Evolutionary conservation across 2,113 vertebrate species (phyloP).

Genomic region (Calypte anna): DNA sequence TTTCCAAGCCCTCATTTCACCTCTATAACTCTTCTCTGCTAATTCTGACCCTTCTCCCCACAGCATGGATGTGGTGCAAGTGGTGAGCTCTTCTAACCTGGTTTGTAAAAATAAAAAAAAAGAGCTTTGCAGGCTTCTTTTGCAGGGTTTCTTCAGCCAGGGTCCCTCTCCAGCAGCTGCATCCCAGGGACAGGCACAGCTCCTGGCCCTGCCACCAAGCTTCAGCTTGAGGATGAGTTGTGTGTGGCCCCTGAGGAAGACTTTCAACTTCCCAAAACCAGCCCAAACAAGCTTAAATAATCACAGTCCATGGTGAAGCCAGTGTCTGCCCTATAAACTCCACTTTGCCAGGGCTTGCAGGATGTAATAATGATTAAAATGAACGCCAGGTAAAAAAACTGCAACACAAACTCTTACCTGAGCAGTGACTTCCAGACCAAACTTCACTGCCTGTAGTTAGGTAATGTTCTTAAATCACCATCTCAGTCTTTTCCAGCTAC

Average conservation of each 20-base stretch:
- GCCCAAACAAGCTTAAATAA: not conserved
- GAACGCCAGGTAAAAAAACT: slow-evolving; percentile 37
- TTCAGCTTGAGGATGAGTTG: not conserved
- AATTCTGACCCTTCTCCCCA: not conserved
- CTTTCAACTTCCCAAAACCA: not conserved
- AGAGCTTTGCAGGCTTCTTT: not conserved
- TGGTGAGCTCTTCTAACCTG: not conserved
- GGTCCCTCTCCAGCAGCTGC: not conserved
- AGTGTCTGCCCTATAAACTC: slow-evolving; percentile 2
- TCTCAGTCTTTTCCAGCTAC: not conserved
- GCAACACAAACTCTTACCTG: not conserved
- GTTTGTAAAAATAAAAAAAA: not conserved
- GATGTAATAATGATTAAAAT: slow-evolving; percentile 18
- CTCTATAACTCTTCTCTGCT: not conserved
- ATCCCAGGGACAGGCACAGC: not conserved
- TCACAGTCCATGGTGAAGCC: not conserved
- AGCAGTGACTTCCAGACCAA: not conserved
- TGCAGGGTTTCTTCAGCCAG: accelerated
- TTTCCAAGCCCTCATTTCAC: not conserved
- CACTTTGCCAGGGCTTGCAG: not conserved
- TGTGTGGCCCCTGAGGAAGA: not conserved
- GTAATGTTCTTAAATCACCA: not conserved
- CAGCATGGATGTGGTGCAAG: not conserved
- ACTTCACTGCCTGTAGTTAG: not conserved
- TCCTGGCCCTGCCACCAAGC: not conserved